These are phyloP conservation scores for Cryptotermes secundus DNA, from an alignment of 1,140 invertebrate genomes.

Conservation along the genomic window DNA sequence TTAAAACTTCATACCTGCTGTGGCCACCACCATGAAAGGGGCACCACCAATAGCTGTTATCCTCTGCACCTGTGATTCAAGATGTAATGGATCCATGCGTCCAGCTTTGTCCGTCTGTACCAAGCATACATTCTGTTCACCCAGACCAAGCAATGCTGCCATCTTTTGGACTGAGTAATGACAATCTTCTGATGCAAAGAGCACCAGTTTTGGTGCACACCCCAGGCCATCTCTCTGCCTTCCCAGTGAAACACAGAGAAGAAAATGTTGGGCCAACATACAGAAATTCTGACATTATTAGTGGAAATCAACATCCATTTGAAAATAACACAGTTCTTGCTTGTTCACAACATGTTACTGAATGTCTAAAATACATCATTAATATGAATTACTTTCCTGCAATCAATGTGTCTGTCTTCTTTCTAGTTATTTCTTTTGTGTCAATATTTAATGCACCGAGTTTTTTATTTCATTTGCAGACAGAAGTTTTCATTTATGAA, in stretches of 20 bases:
- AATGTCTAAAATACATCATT: too few relatives aligned
- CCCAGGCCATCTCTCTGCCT: slow-evolving; percentile 43
- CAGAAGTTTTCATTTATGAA: too few relatives aligned
- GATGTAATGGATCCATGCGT: slow-evolving; percentile 72
- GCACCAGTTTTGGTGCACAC: slow-evolving; percentile 44
- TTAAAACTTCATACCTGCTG: slow-evolving; percentile 54
- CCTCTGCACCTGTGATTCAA: slow-evolving; percentile 68
- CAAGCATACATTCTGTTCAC: slow-evolving; percentile 71
- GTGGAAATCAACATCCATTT: too few relatives aligned
- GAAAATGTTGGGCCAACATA: background rate
- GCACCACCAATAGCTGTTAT: slow-evolving; percentile 64
- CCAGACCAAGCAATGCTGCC: slow-evolving; percentile 62
- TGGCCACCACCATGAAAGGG: slow-evolving; percentile 63
- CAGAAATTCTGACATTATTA: too few relatives aligned
- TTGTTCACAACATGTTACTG: too few relatives aligned
- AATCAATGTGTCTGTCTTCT: too few relatives aligned
- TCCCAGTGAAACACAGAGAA: slow-evolving; percentile 30
- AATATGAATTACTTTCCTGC: too few relatives aligned
- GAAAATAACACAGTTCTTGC: too few relatives aligned
- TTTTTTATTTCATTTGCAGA: too few relatives aligned
- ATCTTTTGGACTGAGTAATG: slow-evolving; percentile 69
- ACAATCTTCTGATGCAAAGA: slow-evolving; percentile 60
- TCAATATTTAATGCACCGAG: too few relatives aligned
- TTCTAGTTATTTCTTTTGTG: too few relatives aligned
- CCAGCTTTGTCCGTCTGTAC: slow-evolving; percentile 71